Conservation (phyloP, 1,140 invertebrate genomes). For the Brachionus rubens region DNA sequence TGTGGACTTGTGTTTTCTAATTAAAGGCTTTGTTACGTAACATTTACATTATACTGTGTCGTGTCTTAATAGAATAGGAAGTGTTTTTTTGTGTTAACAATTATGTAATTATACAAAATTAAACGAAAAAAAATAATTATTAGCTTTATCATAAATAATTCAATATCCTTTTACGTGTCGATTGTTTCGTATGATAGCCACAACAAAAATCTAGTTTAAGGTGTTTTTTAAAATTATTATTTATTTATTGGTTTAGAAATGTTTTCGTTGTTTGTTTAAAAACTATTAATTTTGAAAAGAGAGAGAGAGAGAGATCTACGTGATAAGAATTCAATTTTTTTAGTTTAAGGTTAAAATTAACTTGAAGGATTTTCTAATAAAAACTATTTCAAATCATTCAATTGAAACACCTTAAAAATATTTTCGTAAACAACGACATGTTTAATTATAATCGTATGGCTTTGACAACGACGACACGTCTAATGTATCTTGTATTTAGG, state of each 20-base stretch:
- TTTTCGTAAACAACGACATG: not conserved
- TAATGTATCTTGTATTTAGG: no score
- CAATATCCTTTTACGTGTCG: not conserved
- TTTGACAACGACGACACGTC: not conserved
- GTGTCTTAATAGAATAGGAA: no score
- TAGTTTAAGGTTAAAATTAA: not conserved
- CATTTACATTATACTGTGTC: no score
- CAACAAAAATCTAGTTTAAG: not conserved
- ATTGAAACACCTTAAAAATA: slow-evolving; percentile 3
- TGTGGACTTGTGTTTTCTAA: no score
- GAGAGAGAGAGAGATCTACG: not conserved
- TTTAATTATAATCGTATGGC: not conserved
- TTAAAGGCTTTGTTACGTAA: no score
- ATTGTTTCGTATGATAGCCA: not conserved
- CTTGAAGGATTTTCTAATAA: not conserved
- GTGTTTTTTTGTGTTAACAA: no score
- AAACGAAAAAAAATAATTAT: no score
- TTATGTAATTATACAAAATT: no score
- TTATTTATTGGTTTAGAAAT: slow-evolving; percentile 29
- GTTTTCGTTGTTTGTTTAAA: no score
- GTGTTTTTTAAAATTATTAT: not conserved
- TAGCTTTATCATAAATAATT: not conserved
- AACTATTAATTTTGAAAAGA: not conserved
- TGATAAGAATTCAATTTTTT: slow-evolving; percentile 9
- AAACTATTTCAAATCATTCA: slow-evolving; percentile 7